Percentiles rank a stretch among this genome's conserved stretches.
These are phyloP conservation scores for Eretmochelys imbricata DNA, from an alignment of 2,113 vertebrate species.

Conservation along the genomic window DNA sequence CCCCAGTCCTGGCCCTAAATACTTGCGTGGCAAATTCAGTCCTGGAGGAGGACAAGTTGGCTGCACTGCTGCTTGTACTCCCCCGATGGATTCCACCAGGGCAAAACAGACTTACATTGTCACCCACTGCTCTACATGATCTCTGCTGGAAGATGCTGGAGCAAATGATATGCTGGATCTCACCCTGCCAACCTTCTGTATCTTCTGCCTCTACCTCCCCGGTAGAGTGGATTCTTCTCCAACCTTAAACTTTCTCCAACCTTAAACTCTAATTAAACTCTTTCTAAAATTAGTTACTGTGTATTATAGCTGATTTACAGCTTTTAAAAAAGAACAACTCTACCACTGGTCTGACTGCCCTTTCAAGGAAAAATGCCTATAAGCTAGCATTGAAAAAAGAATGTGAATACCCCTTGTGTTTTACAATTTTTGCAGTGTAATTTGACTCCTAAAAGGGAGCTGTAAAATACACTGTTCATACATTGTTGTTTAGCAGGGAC, in stretches of 20 bases:
- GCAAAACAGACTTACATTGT: background rate
- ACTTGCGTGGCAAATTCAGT: background rate
- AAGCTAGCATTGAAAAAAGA: background rate
- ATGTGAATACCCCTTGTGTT: background rate
- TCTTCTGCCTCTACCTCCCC: background rate
- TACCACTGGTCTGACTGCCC: background rate
- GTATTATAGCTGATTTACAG: background rate
- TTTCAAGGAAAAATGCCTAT: background rate
- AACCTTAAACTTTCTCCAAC: background rate
- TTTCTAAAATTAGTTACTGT: background rate
- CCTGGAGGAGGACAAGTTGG: background rate
- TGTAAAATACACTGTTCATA: background rate
- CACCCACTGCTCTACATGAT: background rate
- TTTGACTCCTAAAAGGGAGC: background rate
- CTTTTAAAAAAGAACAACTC: too few species aligned
- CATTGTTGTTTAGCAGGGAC: background rate
- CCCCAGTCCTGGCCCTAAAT: constrained; percentile 43
- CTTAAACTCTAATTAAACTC: background rate
- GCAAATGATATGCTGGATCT: background rate
- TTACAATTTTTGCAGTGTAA: background rate
- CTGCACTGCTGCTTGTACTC: constrained; percentile 9
- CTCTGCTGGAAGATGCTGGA: rapidly evolving
- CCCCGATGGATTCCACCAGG: background rate
- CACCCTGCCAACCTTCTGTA: background rate
- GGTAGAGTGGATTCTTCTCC: background rate